Percentiles rank a stretch among this genome's conserved stretches.
Evolutionary conservation across 2,797 vertebrate species (phyloP).

Genomic region (Anisognathus igniventris): DNA sequence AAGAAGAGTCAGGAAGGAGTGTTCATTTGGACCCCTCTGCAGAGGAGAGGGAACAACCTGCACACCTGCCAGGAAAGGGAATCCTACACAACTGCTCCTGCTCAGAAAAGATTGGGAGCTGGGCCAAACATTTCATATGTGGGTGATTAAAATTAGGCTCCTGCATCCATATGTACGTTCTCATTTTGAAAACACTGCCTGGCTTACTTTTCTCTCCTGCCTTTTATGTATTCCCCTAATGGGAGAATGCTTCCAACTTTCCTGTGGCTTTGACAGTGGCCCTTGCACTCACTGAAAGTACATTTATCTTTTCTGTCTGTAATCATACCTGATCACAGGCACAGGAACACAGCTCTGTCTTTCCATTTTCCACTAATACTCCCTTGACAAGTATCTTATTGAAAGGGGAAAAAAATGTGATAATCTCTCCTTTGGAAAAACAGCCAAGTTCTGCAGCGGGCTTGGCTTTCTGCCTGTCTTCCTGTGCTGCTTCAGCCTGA

Average conservation of each 20-base stretch:
- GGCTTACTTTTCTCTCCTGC: constrained; percentile 4
- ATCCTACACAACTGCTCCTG: constrained; percentile 44
- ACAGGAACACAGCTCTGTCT: neutral
- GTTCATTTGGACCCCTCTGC: neutral
- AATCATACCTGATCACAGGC: constrained; percentile 36
- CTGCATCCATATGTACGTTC: neutral
- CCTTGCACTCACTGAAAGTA: neutral
- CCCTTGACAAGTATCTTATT: neutral
- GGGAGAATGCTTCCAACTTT: neutral
- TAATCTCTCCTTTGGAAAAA: constrained; percentile 26
- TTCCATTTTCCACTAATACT: constrained; percentile 41
- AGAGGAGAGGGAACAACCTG: constrained; percentile 5
- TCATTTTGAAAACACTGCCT: constrained; percentile 22
- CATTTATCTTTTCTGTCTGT: constrained; percentile 25
- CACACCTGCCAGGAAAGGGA: constrained; percentile 61
- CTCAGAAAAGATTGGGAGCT: constrained; percentile 21
- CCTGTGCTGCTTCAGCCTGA: neutral
- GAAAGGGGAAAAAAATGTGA: neutral
- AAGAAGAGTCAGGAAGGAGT: neutral
- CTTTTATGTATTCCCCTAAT: constrained; percentile 17
- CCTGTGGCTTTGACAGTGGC: neutral
- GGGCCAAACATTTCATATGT: constrained; percentile 27
- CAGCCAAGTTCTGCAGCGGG: neutral
- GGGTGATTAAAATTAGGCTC: constrained; percentile 55
- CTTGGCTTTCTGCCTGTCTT: constrained; percentile 3